A percentile compares a stretch with the other conserved stretches of the same genome.
Evolutionary conservation across 2,888 invertebrate genomes (phyloP).

Genomic region (Spilarctia lutea): DNA sequence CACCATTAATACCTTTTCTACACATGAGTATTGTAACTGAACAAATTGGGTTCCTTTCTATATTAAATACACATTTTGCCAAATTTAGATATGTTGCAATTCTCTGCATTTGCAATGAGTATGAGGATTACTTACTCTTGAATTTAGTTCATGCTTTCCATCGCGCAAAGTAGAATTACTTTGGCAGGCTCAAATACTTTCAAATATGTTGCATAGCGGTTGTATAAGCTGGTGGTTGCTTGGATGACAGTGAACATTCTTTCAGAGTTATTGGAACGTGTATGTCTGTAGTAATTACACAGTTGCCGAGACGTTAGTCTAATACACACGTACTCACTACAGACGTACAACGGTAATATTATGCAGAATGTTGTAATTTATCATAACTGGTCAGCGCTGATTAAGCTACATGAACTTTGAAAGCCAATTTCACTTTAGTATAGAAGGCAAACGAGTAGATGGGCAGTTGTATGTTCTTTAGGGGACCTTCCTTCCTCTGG

Average conservation of each 20-base stretch:
- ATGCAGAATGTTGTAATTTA: not conserved
- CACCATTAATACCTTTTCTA: no score
- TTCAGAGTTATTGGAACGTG: slow-evolving; percentile 1
- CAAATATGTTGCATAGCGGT: not conserved
- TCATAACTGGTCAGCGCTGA: not conserved
- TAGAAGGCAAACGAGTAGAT: not conserved
- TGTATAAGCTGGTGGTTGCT: not conserved
- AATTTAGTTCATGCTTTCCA: no score
- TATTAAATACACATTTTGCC: no score
- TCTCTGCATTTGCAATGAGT: no score
- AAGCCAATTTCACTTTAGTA: not conserved
- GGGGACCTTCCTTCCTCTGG: not conserved
- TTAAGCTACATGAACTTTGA: not conserved
- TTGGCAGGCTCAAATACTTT: no score
- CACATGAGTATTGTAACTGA: no score
- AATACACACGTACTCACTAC: not conserved
- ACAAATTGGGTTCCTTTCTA: no score
- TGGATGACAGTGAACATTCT: not conserved
- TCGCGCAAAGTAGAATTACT: no score
- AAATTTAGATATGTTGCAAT: no score
- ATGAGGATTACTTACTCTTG: no score
- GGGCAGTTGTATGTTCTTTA: no score
- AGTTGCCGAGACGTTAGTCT: slow-evolving; percentile 4
- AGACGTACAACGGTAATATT: slow-evolving; percentile 11
- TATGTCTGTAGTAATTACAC: slow-evolving; percentile 2